Evolutionary conservation across 2,113 vertebrate species (phyloP).

Genomic region (Scartelaos histophorus): DNA sequence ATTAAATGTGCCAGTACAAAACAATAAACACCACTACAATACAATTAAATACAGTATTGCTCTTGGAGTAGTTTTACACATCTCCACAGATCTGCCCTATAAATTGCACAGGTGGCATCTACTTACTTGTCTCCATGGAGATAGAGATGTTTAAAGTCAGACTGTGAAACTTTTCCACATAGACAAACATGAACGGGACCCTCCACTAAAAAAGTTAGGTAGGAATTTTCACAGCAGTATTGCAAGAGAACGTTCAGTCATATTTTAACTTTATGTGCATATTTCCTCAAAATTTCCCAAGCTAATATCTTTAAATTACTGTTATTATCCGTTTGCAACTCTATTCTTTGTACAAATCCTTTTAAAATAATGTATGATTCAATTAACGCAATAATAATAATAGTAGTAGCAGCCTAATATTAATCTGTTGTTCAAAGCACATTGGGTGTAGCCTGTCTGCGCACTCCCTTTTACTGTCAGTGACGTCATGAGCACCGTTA

Average conservation of each 20-base stretch:
- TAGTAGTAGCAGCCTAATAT: background rate
- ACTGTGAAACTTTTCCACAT: background rate
- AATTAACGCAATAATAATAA: background rate
- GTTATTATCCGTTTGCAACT: background rate
- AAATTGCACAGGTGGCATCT: no score
- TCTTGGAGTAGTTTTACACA: no score
- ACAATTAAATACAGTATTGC: no score
- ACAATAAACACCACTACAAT: no score
- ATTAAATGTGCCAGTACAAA: no score
- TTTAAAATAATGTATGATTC: background rate
- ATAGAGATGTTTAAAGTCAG: no score
- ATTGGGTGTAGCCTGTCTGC: background rate
- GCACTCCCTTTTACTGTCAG: conserved; percentile 1
- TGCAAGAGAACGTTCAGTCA: no score
- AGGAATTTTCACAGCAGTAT: no score
- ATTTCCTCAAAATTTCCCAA: background rate
- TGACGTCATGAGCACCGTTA: background rate
- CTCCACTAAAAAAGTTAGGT: background rate
- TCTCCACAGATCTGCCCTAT: no score
- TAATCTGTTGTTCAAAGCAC: background rate
- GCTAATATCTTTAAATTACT: background rate
- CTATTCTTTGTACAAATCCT: background rate
- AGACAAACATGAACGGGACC: background rate
- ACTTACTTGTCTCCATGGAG: no score
- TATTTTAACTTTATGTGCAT: no score